A percentile compares a stretch with the other conserved stretches of the same genome.
These are phyloP conservation scores for Amblyopsis hoosieri DNA, from an alignment of 2,797 vertebrate genomes.

Conservation along the genomic window DNA sequence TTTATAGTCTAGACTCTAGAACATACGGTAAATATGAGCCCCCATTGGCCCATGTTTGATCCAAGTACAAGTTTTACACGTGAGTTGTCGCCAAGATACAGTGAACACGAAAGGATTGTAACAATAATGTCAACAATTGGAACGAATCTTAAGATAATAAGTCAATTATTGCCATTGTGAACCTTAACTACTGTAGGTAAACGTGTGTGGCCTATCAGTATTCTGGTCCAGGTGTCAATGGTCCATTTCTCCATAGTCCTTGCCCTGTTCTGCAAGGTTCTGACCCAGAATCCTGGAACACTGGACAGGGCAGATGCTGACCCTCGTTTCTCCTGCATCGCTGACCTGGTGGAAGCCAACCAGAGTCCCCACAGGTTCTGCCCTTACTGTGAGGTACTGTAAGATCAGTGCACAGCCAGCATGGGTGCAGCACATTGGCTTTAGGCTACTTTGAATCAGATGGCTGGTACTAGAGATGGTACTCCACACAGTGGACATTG, in stretches of 20 bases:
- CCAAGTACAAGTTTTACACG: neutral
- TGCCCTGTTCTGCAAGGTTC: slow-evolving; percentile 75
- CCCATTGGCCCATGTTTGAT: neutral
- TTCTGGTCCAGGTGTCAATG: slow-evolving; percentile 70
- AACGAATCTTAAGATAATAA: neutral
- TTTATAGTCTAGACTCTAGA: too few species aligned
- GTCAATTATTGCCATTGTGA: neutral
- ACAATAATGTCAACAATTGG: neutral
- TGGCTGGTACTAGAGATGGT: too few species aligned
- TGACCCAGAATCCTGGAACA: slow-evolving; percentile 76
- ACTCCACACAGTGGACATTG: too few species aligned
- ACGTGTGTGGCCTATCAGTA: slow-evolving; percentile 72
- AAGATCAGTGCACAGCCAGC: slow-evolving; percentile 19
- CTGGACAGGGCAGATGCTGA: slow-evolving; percentile 66
- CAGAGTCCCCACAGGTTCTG: slow-evolving; percentile 77
- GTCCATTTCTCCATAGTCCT: slow-evolving; percentile 73
- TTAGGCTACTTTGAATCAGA: too few species aligned
- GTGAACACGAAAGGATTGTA: too few species aligned
- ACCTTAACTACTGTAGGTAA: slow-evolving; percentile 74
- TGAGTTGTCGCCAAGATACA: neutral
- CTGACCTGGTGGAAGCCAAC: slow-evolving; percentile 76
- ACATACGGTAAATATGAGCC: too few species aligned
- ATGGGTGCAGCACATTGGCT: neutral
- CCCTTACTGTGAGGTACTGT: slow-evolving; percentile 81
- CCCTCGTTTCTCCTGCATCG: slow-evolving; percentile 71